These are phyloP conservation scores for Aporrectodea caliginosa DNA, from an alignment of 1,140 invertebrate species.

Conservation along the genomic window DNA sequence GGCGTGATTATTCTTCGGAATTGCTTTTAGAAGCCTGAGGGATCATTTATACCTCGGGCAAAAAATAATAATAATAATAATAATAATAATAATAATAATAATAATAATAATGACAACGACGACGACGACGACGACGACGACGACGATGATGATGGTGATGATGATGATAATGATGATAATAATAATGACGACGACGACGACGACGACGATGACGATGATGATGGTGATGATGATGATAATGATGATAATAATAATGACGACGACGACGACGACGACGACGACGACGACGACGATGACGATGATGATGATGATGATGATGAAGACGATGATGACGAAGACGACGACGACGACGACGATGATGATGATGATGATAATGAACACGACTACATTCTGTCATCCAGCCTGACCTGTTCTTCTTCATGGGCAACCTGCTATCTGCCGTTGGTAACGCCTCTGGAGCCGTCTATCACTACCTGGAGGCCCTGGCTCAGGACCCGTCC, in stretches of 20 bases:
- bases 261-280: background rate
- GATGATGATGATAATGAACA: background rate
- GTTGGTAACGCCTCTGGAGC: conserved; percentile 66
- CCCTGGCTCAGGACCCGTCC: conserved; percentile 61
- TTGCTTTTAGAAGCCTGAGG: too few species aligned
- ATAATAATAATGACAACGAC: background rate
- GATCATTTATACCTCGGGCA: too few species aligned
- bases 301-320: background rate
- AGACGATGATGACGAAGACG: background rate
- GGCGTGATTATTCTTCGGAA: too few species aligned
- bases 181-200: background rate
- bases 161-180: too few species aligned
- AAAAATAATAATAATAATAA: conserved; percentile 1
- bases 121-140: background rate
- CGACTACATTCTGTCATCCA: conserved; percentile 57
- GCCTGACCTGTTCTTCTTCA: conserved; percentile 68
- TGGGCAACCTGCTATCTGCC: conserved; percentile 65
- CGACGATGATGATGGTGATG: background rate
- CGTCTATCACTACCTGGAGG: conserved; percentile 66
- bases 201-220: background rate
- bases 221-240: background rate
- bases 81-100: background rate
- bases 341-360: background rate
- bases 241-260: background rate
- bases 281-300: background rate